Conservation (phyloP, 2,888 invertebrate genomes). For the Deroplatys truncata region DNA sequence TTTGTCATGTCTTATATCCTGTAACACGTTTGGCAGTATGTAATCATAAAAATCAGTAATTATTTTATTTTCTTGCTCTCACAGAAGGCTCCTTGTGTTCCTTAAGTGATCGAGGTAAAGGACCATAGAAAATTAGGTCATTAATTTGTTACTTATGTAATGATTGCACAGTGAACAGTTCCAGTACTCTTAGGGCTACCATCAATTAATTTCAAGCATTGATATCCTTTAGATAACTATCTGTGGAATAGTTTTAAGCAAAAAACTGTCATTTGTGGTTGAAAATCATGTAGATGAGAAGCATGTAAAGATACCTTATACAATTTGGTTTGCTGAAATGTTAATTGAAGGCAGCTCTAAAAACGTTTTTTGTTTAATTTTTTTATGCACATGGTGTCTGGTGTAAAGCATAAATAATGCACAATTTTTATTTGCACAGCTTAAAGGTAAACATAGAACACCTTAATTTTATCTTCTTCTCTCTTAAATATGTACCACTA, state of each 20-base stretch:
- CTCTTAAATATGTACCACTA: neutral
- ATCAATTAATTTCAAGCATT: neutral
- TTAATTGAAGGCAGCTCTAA: neutral
- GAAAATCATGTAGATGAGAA: no score
- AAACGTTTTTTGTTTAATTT: neutral
- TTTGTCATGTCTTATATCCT: neutral
- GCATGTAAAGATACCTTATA: no score
- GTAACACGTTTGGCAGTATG: neutral
- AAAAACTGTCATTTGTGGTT: no score
- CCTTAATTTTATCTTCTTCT: neutral
- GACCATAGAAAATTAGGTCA: neutral
- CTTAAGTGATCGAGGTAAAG: constrained; percentile 14
- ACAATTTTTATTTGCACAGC: neutral
- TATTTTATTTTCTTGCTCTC: constrained; percentile 20
- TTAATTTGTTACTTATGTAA: neutral
- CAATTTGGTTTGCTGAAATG: neutral
- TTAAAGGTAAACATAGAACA: neutral
- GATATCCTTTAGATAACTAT: neutral
- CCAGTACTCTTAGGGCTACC: neutral
- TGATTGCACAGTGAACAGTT: neutral
- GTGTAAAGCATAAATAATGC: neutral
- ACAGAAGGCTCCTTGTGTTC: constrained; percentile 21
- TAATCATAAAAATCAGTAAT: neutral
- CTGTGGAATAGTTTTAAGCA: no score
- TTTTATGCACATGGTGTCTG: neutral